Conservation (phyloP, 1,140 invertebrate species). For the Cryptotermes secundus region DNA sequence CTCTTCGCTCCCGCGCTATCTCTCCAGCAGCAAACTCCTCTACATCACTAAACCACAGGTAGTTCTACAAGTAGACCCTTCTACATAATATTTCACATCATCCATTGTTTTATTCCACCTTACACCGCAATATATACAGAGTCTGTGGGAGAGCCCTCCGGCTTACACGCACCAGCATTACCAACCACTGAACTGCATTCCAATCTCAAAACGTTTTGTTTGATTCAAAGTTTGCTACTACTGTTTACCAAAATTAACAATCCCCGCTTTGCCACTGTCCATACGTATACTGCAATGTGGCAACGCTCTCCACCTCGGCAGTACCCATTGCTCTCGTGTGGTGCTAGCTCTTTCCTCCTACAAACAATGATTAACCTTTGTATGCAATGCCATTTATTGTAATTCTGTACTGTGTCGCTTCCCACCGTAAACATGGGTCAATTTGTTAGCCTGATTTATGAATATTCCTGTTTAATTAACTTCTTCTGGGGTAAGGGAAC, state of each 20-base stretch:
- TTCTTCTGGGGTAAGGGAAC: not conserved
- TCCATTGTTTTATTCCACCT: not conserved
- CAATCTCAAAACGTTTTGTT: slow-evolving; percentile 9
- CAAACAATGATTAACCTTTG: not conserved
- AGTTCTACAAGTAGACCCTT: not conserved
- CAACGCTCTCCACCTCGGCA: not conserved
- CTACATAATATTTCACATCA: not conserved
- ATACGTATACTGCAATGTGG: not conserved
- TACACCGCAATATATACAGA: not conserved
- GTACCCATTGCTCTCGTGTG: not conserved
- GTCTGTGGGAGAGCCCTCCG: not conserved
- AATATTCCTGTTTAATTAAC: slow-evolving; percentile 3
- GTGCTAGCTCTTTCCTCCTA: not conserved
- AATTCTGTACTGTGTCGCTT: not conserved
- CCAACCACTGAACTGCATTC: not conserved
- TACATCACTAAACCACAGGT: not conserved
- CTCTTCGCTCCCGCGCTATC: too few species aligned
- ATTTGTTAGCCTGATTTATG: not conserved
- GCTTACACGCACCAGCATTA: not conserved
- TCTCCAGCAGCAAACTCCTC: not conserved
- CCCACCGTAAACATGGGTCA: not conserved
- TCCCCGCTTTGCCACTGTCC: not conserved
- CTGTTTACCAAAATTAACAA: not conserved
- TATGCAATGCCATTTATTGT: not conserved
- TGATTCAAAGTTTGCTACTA: not conserved